Evolutionary conservation across 2,113 vertebrate species (phyloP).

Genomic region (Eira barbara): DNA sequence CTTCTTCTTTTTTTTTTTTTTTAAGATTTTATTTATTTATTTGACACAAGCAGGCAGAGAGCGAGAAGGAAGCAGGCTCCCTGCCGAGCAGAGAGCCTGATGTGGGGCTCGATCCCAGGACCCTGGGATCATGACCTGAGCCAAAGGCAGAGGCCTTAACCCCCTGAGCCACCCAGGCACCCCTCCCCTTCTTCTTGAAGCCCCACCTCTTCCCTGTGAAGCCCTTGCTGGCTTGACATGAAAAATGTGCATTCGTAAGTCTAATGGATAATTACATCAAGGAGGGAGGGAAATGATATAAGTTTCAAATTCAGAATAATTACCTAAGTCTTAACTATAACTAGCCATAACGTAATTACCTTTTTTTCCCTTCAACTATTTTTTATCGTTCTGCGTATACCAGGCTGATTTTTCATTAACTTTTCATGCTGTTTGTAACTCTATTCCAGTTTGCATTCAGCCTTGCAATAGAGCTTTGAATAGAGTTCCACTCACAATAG

Average conservation of each 20-base stretch:
- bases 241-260: neutral
- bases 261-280: slow-evolving; percentile 14
- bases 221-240: neutral
- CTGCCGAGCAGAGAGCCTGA: no score
- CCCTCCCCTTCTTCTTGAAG: neutral
- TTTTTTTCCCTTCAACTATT: neutral
- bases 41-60: no score
- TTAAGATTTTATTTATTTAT: no score
- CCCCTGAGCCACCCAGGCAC: no score
- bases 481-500: neutral
- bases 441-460: neutral
- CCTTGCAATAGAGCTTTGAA: neutral
- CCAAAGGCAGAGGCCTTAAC: no score
- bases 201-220: neutral
- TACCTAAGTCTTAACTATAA: slow-evolving; percentile 27
- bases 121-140: no score
- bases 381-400: neutral
- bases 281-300: neutral
- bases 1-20: neutral
- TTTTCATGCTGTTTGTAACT: slow-evolving; percentile 18
- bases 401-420: slow-evolving; percentile 49
- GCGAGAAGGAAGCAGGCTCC: no score
- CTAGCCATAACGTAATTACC: neutral
- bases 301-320: slow-evolving; percentile 54
- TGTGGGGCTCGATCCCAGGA: no score